phyloP scores from a whole-genome alignment of 2,797 vertebrate genomes.

The Chloroceryle inda region DNA sequence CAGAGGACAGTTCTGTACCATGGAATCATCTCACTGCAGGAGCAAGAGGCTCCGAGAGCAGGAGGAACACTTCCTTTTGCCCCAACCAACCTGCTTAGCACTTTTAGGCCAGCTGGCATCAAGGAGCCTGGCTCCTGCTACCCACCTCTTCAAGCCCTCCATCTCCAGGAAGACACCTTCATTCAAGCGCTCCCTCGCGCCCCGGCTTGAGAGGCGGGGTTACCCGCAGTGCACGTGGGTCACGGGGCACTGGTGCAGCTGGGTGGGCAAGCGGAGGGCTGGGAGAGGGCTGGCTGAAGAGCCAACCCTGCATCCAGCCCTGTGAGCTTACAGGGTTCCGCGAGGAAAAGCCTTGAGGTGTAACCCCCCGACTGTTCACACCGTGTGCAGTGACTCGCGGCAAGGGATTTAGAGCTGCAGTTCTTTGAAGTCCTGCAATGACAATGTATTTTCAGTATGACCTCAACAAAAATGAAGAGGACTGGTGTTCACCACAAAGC shows the following conservation, averaged over 20 bases:
- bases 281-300: neutral
- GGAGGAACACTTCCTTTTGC: neutral
- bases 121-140: neutral
- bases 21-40: neutral
- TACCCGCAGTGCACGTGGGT: rapidly evolving
- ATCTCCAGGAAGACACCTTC: neutral
- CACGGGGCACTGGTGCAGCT: neutral
- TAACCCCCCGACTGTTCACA: neutral
- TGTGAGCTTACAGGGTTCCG: rapidly evolving
- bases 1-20: too few relatives aligned
- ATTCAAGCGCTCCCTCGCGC: rapidly evolving
- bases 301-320: neutral
- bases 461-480: neutral
- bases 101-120: neutral
- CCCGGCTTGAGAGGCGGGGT: rapidly evolving
- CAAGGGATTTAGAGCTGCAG: neutral
- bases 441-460: neutral
- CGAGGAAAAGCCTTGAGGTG: neutral
- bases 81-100: rapidly evolving
- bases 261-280: neutral
- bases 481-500: neutral
- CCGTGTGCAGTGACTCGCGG: neutral
- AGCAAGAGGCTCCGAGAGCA: rapidly evolving
- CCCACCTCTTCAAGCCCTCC: neutral
- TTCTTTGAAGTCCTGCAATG: neutral